These are phyloP conservation scores for Furcifer pardalis DNA, from an alignment of 2,797 vertebrate species.

Conservation along the genomic window DNA sequence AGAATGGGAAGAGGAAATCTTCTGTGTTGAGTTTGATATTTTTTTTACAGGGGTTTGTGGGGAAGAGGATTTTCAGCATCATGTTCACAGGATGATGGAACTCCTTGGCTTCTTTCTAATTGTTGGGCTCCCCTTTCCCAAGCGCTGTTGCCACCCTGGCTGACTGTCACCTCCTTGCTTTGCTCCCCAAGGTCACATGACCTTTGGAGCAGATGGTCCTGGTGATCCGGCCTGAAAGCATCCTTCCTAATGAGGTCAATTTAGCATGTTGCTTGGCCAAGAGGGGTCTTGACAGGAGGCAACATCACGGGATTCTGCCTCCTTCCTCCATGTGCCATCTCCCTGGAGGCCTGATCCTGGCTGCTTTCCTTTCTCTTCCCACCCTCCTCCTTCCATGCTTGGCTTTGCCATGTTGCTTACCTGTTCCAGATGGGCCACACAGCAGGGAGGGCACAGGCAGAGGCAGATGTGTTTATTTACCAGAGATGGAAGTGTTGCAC, in stretches of 20 bases:
- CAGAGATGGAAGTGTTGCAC: slow-evolving; percentile 73
- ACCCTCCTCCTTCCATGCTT: slow-evolving; percentile 57
- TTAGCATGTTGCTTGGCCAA: slow-evolving; percentile 65
- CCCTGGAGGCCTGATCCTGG: slow-evolving; percentile 63
- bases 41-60: too few relatives aligned
- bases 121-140: background rate
- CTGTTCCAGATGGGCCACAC: slow-evolving; percentile 83
- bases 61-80: too few relatives aligned
- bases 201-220: slow-evolving; percentile 60
- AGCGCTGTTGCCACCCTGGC: background rate
- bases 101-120: background rate
- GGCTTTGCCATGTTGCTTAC: slow-evolving; percentile 74
- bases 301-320: slow-evolving; percentile 47
- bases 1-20: background rate
- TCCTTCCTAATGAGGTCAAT: slow-evolving; percentile 62
- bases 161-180: background rate
- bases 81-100: too few relatives aligned
- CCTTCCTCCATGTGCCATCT: slow-evolving; percentile 57
- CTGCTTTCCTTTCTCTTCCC: background rate
- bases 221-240: slow-evolving; percentile 59
- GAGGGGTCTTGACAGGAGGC: slow-evolving; percentile 63
- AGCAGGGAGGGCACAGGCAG: slow-evolving; percentile 80
- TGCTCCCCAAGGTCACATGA: slow-evolving; percentile 41
- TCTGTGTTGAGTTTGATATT: background rate
- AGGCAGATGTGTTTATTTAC: slow-evolving; percentile 84